phyloP scores from a whole-genome alignment of 2,113 vertebrate species.

The Neofelis nebulosa region DNA sequence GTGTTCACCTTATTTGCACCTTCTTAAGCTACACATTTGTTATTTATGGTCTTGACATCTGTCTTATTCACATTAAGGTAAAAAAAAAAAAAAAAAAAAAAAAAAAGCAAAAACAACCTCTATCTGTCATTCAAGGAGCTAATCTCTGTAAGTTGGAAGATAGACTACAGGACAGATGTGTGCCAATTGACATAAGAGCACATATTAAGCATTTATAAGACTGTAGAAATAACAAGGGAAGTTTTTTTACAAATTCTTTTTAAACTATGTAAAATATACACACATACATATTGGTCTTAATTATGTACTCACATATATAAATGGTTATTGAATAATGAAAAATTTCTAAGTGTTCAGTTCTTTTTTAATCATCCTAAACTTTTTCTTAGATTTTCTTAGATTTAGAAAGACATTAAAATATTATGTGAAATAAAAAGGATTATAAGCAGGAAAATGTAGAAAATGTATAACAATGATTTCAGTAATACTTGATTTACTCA shows the following conservation, averaged over 20 bases:
- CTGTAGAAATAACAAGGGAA: not conserved
- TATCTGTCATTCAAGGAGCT: not conserved
- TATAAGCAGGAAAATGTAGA: not conserved
- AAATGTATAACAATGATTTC: not conserved
- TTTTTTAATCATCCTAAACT: conserved; percentile 8
- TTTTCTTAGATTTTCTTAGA: not conserved
- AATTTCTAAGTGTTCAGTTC: not conserved
- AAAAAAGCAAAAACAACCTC: not conserved
- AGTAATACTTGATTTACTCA: not conserved
- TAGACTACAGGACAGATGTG: not conserved
- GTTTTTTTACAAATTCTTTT: conserved; percentile 5
- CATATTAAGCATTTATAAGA: not conserved
- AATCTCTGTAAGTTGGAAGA: not conserved
- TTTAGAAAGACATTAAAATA: not conserved
- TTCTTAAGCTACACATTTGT: not conserved
- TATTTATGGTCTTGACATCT: not conserved
- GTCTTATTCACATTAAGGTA: not conserved
- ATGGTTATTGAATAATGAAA: conserved; percentile 13
- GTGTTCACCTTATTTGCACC: not conserved
- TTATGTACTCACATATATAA: conserved; percentile 19
- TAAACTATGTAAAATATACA: not conserved
- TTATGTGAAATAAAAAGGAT: conserved; percentile 12
- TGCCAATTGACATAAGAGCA: not conserved
- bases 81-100: not conserved
- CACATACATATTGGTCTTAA: not conserved